These are phyloP conservation scores for Meloidogyne hapla DNA, from an alignment of 1,140 invertebrate genomes.

Conservation along the genomic window DNA sequence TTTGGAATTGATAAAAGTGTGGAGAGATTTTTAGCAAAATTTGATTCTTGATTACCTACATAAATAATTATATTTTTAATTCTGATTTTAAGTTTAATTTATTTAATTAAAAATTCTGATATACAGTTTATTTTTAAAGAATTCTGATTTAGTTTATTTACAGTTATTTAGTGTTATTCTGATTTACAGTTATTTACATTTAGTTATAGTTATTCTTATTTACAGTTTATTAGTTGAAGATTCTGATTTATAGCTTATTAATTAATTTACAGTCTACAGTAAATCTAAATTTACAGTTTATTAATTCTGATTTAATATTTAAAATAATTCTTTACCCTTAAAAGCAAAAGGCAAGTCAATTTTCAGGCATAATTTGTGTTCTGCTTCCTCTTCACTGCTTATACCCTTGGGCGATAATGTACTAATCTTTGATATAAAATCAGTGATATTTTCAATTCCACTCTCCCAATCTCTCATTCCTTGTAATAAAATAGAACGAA, in stretches of 20 bases:
- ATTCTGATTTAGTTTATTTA: too few species aligned
- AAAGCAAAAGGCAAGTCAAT: neutral
- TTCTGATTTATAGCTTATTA: too few species aligned
- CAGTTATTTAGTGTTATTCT: too few species aligned
- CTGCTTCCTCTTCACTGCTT: neutral
- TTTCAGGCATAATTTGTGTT: neutral
- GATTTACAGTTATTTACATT: too few species aligned
- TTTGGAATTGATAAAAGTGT: neutral
- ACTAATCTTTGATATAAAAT: neutral
- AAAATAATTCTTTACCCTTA: neutral
- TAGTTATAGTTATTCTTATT: too few species aligned
- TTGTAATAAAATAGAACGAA: neutral
- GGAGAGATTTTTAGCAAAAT: constrained; percentile 3
- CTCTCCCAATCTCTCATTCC: neutral
- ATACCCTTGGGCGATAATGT: neutral
- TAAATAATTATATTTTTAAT: neutral
- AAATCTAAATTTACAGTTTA: too few species aligned
- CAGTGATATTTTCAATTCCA: neutral
- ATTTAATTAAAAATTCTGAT: too few species aligned
- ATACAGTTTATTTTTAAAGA: too few species aligned
- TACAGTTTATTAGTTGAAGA: too few species aligned
- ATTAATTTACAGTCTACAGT: too few species aligned
- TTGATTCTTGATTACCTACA: neutral
- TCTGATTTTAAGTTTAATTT: neutral
- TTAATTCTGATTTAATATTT: too few species aligned